These are phyloP conservation scores for Stomatorhinus ivindoensis DNA, from an alignment of 2,113 vertebrate species.

Conservation along the genomic window DNA sequence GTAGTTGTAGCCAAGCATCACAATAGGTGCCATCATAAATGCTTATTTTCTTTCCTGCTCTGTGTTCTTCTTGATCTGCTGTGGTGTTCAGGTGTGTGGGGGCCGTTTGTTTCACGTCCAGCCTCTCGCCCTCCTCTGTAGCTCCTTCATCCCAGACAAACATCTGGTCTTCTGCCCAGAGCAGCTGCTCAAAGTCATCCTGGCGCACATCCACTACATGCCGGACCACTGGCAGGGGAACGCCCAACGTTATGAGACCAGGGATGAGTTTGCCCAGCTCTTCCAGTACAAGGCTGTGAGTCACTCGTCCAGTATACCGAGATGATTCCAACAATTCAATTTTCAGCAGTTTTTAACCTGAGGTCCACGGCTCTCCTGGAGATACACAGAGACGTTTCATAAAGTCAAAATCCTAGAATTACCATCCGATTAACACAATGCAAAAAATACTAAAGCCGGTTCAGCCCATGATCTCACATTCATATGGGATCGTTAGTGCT, in stretches of 20 bases:
- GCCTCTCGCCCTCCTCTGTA: slow-evolving; percentile 35
- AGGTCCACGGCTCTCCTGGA: not conserved
- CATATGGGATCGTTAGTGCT: not conserved
- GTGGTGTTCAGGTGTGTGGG: not conserved
- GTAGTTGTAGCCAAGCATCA: not conserved
- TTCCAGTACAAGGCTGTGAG: slow-evolving; percentile 99
- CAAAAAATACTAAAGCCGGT: not conserved
- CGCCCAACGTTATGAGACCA: slow-evolving; percentile 90
- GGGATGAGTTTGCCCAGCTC: slow-evolving; percentile 93
- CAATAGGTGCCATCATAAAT: not conserved
- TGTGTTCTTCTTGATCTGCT: not conserved
- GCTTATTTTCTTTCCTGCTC: not conserved
- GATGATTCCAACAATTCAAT: not conserved
- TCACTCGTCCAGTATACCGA: not conserved
- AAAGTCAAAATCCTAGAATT: not conserved
- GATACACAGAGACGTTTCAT: not conserved
- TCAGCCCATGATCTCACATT: not conserved
- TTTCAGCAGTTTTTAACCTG: not conserved
- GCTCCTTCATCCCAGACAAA: slow-evolving; percentile 96
- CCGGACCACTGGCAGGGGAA: slow-evolving; percentile 98
- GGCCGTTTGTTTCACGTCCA: not conserved
- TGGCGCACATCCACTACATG: slow-evolving; percentile 98
- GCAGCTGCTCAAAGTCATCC: slow-evolving; percentile 89
- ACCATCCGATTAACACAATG: not conserved
- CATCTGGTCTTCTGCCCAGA: slow-evolving; percentile 96